Percentiles rank a stretch among this genome's conserved stretches.
Evolutionary conservation across 2,888 invertebrate species (phyloP).

Genomic region (Chaetoderma sp.): DNA sequence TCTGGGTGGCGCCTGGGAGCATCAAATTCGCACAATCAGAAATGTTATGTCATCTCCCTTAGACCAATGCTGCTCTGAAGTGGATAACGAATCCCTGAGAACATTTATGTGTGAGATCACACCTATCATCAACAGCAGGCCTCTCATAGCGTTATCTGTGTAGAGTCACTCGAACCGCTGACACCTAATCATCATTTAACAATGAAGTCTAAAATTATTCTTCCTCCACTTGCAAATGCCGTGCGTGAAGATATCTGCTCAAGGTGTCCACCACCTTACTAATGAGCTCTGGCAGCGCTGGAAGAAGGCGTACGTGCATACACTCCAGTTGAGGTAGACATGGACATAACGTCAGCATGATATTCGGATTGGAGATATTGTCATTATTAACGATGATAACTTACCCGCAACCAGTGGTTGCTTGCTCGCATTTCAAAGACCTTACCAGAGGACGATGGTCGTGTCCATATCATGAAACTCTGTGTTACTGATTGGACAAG

Average conservation of each 20-base stretch:
- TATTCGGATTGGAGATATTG: not conserved
- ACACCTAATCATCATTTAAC: constrained; percentile 40
- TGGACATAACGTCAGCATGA: not conserved
- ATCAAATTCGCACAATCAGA: constrained; percentile 20
- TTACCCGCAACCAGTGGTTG: not conserved
- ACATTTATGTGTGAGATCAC: constrained; percentile 34
- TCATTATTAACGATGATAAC: constrained; percentile 5
- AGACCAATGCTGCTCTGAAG: constrained; percentile 1
- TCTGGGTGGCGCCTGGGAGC: constrained; percentile 18
- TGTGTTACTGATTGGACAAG: not conserved
- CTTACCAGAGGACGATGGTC: not conserved
- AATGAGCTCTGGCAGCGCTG: constrained; percentile 16
- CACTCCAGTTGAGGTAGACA: constrained; percentile 1
- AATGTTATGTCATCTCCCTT: not conserved
- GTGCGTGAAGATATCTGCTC: no score
- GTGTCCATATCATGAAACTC: constrained; percentile 4
- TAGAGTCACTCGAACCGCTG: constrained; percentile 25
- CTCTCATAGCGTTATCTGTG: constrained; percentile 35
- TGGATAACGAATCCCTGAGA: constrained; percentile 32
- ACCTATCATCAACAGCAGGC: constrained; percentile 37
- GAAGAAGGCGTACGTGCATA: constrained; percentile 9
- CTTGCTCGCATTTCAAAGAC: not conserved
- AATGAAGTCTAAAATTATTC: constrained; percentile 24
- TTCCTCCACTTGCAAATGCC: constrained; percentile 13
- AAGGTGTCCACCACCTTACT: constrained; percentile 8